phyloP scores from a whole-genome alignment of 2,113 vertebrate species.

The Poeciliopsis turrubarensis region DNA sequence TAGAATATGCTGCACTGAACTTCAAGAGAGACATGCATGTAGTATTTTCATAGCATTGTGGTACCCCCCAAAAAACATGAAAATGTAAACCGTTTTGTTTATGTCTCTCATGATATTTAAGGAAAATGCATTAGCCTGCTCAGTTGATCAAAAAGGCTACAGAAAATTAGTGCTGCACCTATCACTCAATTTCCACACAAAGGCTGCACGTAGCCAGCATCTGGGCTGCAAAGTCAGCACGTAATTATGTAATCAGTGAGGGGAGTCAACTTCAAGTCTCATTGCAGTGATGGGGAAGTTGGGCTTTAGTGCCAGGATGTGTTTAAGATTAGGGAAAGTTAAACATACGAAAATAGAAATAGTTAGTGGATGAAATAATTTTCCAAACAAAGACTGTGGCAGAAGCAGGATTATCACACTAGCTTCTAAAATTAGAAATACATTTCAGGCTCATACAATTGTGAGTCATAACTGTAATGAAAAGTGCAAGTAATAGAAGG shows the following conservation, averaged over 20 bases:
- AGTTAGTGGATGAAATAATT: constrained; percentile 9
- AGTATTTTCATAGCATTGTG: neutral
- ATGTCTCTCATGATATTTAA: neutral
- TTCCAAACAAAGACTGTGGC: neutral
- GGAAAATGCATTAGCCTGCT: neutral
- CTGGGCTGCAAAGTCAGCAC: constrained; percentile 43
- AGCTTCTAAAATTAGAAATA: neutral
- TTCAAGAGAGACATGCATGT: neutral
- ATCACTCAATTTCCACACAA: constrained; percentile 19
- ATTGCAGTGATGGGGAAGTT: constrained; percentile 12
- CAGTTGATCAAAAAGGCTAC: constrained; percentile 4
- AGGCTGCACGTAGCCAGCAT: constrained; percentile 11
- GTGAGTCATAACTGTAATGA: constrained; percentile 13
- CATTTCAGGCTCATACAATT: neutral
- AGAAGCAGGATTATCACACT: neutral
- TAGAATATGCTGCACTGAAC: constrained; percentile 29
- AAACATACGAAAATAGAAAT: constrained; percentile 44
- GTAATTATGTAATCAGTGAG: constrained; percentile 55
- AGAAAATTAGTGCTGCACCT: constrained; percentile 18
- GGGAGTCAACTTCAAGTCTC: constrained; percentile 17
- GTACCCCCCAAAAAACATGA: neutral
- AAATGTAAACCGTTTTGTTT: neutral
- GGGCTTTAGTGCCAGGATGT: constrained; percentile 13
- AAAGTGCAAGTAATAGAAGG: neutral
- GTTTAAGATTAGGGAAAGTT: constrained; percentile 31